Percentiles rank a stretch among this genome's conserved stretches.
Conservation (phyloP, 2,888 invertebrate species). For the Drosophila kuntzei region DNA sequence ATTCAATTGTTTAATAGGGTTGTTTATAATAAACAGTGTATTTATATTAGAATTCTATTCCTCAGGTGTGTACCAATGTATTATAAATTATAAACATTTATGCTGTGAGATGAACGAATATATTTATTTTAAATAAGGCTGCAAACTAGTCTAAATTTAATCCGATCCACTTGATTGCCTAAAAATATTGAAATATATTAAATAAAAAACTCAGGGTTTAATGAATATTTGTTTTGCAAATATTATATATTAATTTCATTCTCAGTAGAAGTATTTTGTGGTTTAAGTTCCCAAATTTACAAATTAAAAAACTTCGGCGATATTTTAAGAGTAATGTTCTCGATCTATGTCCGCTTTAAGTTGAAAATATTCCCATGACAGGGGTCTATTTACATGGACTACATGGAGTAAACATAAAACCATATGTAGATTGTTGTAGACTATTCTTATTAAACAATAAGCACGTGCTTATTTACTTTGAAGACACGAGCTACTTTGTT, state of each 20-base stretch:
- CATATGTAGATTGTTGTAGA: not conserved
- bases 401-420: not conserved
- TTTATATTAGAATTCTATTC: not conserved
- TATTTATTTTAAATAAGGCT: no score
- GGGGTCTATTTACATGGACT: not conserved
- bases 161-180: no score
- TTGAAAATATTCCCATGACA: not conserved
- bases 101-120: no score
- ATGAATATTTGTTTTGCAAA: not conserved
- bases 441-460: not conserved
- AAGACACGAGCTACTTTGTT: not conserved
- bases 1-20: not conserved
- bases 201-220: not conserved
- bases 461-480: not conserved
- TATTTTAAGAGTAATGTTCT: not conserved
- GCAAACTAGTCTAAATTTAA: no score
- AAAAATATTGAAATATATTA: not conserved
- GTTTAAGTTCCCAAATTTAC: no score
- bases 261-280: no score
- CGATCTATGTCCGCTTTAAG: not conserved
- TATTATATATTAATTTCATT: no score
- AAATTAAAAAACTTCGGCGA: slow-evolving; percentile 13
- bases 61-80: no score
- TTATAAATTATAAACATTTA: no score
- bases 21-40: not conserved